phyloP scores from a whole-genome alignment of 2,797 vertebrate genomes.

The Spatula versicolor region DNA sequence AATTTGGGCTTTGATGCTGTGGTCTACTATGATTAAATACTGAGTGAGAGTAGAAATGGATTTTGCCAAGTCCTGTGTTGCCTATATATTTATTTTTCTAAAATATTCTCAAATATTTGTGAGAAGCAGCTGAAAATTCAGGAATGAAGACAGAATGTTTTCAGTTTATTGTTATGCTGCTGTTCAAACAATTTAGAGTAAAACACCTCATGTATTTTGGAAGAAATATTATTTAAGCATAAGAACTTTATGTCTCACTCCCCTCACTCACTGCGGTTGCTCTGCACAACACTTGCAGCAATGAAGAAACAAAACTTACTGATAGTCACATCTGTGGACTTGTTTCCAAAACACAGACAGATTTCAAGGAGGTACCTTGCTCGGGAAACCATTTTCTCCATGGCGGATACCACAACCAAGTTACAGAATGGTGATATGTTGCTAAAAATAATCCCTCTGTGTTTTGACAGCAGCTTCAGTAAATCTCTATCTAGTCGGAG shows the following conservation, averaged over 20 bases:
- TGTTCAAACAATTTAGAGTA: neutral
- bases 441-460: neutral
- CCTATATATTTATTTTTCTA: neutral
- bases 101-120: neutral
- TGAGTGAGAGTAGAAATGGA: neutral
- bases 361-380: neutral
- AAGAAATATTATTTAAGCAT: neutral
- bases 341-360: neutral
- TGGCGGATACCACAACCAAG: neutral
- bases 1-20: neutral
- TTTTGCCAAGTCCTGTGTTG: neutral
- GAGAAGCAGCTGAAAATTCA: neutral
- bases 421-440: neutral
- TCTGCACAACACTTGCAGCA: neutral
- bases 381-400: neutral
- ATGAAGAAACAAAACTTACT: neutral
- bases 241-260: neutral
- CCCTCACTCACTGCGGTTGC: neutral
- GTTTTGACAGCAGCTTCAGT: conserved; percentile 4
- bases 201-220: neutral
- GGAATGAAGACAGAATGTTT: neutral
- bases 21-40: neutral
- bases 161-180: neutral
- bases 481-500: neutral
- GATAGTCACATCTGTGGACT: neutral